Conservation (phyloP, 2,888 invertebrate species). For the Aphodius sticticus region DNA sequence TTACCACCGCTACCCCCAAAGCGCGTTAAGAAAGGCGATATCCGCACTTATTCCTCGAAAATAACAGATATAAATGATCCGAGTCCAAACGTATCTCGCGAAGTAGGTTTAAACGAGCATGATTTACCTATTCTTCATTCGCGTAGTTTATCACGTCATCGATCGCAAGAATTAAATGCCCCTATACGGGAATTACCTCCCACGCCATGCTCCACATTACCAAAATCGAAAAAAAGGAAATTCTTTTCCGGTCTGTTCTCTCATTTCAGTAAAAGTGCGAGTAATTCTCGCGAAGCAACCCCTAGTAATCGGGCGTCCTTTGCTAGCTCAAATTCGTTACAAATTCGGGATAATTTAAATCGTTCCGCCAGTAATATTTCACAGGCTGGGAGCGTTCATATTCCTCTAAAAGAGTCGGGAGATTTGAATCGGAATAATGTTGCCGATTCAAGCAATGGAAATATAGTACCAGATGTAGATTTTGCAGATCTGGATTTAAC, state of each 20-base stretch:
- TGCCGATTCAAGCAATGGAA: conserved; percentile 24
- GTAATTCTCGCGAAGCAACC: conserved; percentile 34
- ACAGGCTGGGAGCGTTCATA: conserved; percentile 64
- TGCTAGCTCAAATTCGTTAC: conserved; percentile 59
- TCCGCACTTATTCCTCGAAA: conserved; percentile 39
- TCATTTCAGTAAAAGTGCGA: conserved; percentile 41
- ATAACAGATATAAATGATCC: conserved; percentile 57
- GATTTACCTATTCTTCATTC: conserved; percentile 48
- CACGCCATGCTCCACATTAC: conserved; percentile 60
- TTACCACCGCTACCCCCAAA: conserved; percentile 85
- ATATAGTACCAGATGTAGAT: conserved; percentile 22
- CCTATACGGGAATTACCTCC: conserved; percentile 67
- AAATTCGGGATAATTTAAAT: conserved; percentile 54
- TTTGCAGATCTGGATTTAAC: conserved; percentile 73
- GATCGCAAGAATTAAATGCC: conserved; percentile 56
- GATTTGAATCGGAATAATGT: conserved; percentile 35
- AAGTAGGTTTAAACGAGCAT: conserved; percentile 17
- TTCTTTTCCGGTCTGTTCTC: conserved; percentile 71
- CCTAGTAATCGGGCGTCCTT: conserved; percentile 49
- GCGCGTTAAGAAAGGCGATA: conserved; percentile 67
- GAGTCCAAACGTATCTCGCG: conserved; percentile 23
- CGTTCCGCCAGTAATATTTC: conserved; percentile 40
- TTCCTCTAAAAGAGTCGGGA: conserved; percentile 67
- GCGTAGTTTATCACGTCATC: conserved; percentile 50
- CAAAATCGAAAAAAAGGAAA: conserved; percentile 68